Evolutionary conservation across 2,888 invertebrate genomes (phyloP), one percentile per base, ranked within the genome.

Genomic region (Sarcophaga subvicina): DNA sequence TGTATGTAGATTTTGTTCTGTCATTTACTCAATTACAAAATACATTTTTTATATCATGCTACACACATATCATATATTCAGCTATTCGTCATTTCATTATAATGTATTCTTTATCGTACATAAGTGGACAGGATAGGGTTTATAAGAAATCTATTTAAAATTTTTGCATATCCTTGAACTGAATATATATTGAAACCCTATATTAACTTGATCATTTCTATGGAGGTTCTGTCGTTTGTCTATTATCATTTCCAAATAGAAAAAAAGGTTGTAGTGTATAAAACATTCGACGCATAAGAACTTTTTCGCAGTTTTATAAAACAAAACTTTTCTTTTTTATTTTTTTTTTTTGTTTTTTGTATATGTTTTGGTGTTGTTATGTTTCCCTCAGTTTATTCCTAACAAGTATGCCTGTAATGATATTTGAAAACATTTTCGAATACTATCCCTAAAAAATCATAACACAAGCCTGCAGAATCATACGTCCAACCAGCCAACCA

Each of bases 21-120:
- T 71, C 45, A 59, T 63, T 64, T 79, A 17, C 63, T 27, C 79
- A 83, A 75, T 83, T 75, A 63, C 72, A 78, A 78, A 80, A 73
- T 62, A 59, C n/a, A 62, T 62, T 54, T 12, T 54, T 14, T 17
- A 54, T 54, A 54, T 17, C 54, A 54, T 54, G 5, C 14, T 54
- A 54, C 54, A 54, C 3, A 54, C 54, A 54, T 49, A 49, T 6
- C 25, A 1, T 49, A 54, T 54, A 3, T 54, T 14, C 17, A 17
- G 8, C 12, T 54, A 54, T 54, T 17, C 17, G 54, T 54, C 12
- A 12, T 54, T 54, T 54, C 14, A 49, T 49, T 54, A 54, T 54
- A 54, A 14, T 54, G 17, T 54, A 37, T 37, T 37, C 37, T 10
- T 37, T 2, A 37, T 37, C 8, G 37, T 37, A 22, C 22, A 22